These are phyloP conservation scores for Drosophila carrolli DNA, from an alignment of 1,140 invertebrate species.

Conservation along the genomic window DNA sequence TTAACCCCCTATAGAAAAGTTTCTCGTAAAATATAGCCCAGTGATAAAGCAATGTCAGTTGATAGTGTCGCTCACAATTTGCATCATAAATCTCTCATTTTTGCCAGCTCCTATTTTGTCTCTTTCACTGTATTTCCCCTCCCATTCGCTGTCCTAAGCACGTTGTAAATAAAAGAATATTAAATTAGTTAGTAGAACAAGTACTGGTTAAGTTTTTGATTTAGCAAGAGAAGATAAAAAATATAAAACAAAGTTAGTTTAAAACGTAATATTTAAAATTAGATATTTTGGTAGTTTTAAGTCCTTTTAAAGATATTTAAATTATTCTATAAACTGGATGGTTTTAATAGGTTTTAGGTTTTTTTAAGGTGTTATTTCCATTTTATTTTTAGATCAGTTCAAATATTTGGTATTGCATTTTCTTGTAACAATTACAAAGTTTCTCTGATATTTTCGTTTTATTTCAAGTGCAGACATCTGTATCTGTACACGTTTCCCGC, in stretches of 20 bases:
- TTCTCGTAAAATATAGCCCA: constrained; percentile 23
- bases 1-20: constrained; percentile 9
- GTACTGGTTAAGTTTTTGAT: not conserved
- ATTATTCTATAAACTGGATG: too few relatives aligned
- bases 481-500: not conserved
- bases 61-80: constrained; percentile 52
- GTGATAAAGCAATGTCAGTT: constrained; percentile 46
- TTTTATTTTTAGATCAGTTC: too few relatives aligned
- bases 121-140: not conserved
- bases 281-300: too few relatives aligned
- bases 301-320: too few relatives aligned
- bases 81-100: constrained; percentile 36
- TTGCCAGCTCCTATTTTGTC: not conserved
- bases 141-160: not conserved
- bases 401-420: not conserved
- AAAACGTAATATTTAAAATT: too few relatives aligned
- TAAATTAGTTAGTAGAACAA: not conserved
- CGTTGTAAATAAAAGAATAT: not conserved
- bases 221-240: too few relatives aligned
- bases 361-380: too few relatives aligned
- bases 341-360: too few relatives aligned
- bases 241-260: too few relatives aligned
- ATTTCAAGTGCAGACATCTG: not conserved
- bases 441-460: not conserved
- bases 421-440: not conserved